Evolutionary conservation across 1,140 invertebrate species (phyloP), one percentile per base, ranked within the genome.

Genomic region (Drosophila baimaii): DNA sequence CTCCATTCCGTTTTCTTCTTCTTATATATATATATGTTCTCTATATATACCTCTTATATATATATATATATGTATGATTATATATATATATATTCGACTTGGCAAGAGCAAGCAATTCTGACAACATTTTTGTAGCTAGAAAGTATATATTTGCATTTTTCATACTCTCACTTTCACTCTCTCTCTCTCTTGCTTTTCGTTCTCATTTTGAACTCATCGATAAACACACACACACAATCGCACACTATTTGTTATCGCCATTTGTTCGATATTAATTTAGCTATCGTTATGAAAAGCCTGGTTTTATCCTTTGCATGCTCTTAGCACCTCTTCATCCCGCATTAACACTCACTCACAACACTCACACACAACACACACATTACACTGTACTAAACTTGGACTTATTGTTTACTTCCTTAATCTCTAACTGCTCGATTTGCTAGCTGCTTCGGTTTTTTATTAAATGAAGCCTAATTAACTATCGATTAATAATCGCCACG

Each of bases 341-440:
- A 68, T 65, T 51, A 62, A 21, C 41, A 65, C 29, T 15, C 19
- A 33, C 47, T 8, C 2, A 6, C 54, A 35, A 61, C 31, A 35
- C 29, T 23, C 27, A 37, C 1, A 7, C 27, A 7, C 27, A 1
- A 7, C 21, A 27, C 59, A 52, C 46, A 17, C 15, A 49, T 25
- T 12, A 35, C 29, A 27, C 59, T 27, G n/a, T 49, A 43, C 62
- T 69, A 43, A 54, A 52, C 59, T 49, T 65, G 23, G 64, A 64
- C 43, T 65, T 51, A 65, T 58, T 35, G 23, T 54, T 63, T 57
- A 25, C 25, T 58, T 44, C 21, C 54, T 69, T 47, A 70, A 23
- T 39, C 52, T 77, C 73, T 77, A 77, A 85, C 52, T 37, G 59
- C 61, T 80, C 58, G 62, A 73, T 73, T 73, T 79, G 81, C 72